Evolutionary conservation across 2,113 vertebrate genomes (phyloP).

Genomic region (Hassar affinis): DNA sequence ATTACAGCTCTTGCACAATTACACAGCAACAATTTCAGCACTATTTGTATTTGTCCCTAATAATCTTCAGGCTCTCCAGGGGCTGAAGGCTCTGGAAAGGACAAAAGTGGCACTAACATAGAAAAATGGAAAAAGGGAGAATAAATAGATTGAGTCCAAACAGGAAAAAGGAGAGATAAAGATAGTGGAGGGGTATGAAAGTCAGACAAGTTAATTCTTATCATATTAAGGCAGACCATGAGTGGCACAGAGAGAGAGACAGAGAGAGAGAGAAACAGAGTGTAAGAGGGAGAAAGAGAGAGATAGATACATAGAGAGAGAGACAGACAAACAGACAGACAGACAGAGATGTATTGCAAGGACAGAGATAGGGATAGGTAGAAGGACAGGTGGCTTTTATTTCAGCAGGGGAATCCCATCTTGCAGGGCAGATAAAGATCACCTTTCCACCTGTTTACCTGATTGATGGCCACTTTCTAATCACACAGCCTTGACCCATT

Average conservation of each 20-base stretch:
- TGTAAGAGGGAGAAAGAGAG: slow-evolving; percentile 52
- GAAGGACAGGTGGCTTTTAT: slow-evolving; percentile 45
- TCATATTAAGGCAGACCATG: slow-evolving; percentile 57
- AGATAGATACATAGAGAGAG: slow-evolving; percentile 13
- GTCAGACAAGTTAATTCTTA: slow-evolving; percentile 37
- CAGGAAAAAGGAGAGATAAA: slow-evolving; percentile 25
- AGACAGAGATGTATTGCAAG: slow-evolving; percentile 48
- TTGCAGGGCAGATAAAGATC: slow-evolving; percentile 63
- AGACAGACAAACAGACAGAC: slow-evolving; percentile 38
- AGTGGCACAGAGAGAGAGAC: slow-evolving; percentile 55
- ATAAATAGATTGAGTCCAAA: slow-evolving; percentile 29
- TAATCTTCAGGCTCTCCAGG: neutral
- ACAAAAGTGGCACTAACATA: neutral
- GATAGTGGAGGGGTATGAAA: slow-evolving; percentile 10
- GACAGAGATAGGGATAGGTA: slow-evolving; percentile 49
- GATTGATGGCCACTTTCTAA: slow-evolving; percentile 50
- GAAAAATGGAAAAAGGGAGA: neutral
- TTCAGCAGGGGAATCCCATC: slow-evolving; percentile 61
- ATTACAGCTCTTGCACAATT: slow-evolving; percentile 17
- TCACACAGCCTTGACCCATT: slow-evolving; percentile 51
- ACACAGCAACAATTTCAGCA: neutral
- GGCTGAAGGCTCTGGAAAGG: neutral
- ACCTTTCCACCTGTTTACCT: slow-evolving; percentile 50
- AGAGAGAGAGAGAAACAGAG: neutral
- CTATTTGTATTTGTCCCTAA: neutral